Evolutionary conservation across 92 coral and sea anemone species (phyloP), one percentile per base, ranked within the genome.

Genomic region (Muricea muricata): DNA sequence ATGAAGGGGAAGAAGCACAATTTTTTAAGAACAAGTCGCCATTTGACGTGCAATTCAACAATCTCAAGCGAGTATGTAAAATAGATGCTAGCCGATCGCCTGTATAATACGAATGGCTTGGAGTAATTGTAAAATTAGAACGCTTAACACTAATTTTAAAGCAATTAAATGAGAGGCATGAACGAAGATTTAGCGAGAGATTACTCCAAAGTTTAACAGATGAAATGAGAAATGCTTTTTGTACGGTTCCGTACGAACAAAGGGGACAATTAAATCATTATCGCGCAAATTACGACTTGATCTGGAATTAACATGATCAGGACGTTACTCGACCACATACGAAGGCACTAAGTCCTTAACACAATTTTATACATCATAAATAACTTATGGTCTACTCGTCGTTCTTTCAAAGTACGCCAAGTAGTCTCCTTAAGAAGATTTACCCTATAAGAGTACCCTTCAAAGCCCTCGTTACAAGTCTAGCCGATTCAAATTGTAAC

Each of bases 391-490:
- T 65, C 18, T 6, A 18, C 31, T 3, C 37, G 5, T 23, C 72
- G 6, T 2, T 28, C 72, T 26, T 15, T 65, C 18, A 65, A 65
- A 65, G 72, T 4, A 28, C 8, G 6, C 39, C 72, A 65, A 1
- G 72, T 41, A 65, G 72, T 65, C 15, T 65, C 72, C 11, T 65
- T 65, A 28, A 65, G 15, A 65, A 65, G 72, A 20, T 41, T 65
- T 65, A 28, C 72, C 37, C 67, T 58, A 58, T 58, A n/a, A n/a
- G 67, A 29, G 93, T 83, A n/a, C 86, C 91, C 75, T 87, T 79
- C 25, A 89, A 71, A 31, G 87, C 90, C 52, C 92, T 86, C 23
- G 89, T 78, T 29, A 89, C 89, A 23, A 85, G 32, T 28, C 74
- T 83, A 6, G 84, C 87, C 7, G 89, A 79, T 67, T 86, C 86